Conservation (phyloP, 2,113 vertebrate genomes). For the Nesoenas mayeri region DNA sequence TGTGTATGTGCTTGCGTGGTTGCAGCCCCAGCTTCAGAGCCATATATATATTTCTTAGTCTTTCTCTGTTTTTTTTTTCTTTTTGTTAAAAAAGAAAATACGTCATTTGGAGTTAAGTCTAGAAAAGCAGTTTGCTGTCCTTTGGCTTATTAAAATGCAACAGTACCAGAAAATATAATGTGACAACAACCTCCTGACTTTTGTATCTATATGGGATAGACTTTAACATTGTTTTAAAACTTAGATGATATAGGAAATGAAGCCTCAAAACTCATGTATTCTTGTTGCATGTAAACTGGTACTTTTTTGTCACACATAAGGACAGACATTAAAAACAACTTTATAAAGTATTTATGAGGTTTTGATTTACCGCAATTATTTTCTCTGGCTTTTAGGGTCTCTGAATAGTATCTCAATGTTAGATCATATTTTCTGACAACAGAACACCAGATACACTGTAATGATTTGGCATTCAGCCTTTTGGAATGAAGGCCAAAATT, state of each 20-base stretch:
- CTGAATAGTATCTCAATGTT: slow-evolving; percentile 67
- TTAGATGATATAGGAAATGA: slow-evolving; percentile 35
- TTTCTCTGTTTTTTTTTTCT: not conserved
- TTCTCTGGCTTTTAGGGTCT: slow-evolving; percentile 60
- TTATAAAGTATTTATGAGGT: slow-evolving; percentile 70
- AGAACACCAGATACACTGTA: slow-evolving; percentile 72
- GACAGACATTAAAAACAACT: slow-evolving; percentile 60
- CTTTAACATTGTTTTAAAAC: slow-evolving; percentile 52
- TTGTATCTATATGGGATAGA: slow-evolving; percentile 15
- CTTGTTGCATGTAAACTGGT: slow-evolving; percentile 43
- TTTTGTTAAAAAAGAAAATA: not conserved
- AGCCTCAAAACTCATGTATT: slow-evolving; percentile 38
- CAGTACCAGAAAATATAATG: slow-evolving; percentile 58
- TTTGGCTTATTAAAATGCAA: slow-evolving; percentile 49
- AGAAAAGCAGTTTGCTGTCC: slow-evolving; percentile 6
- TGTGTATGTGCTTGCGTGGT: not conserved
- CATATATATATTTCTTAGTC: not conserved
- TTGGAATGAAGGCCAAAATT: slow-evolving; percentile 60
- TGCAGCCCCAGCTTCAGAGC: not conserved
- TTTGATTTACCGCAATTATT: slow-evolving; percentile 68
- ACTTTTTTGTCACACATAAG: slow-evolving; percentile 65
- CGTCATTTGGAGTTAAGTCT: not conserved
- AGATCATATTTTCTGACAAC: slow-evolving; percentile 74
- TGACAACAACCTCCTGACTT: slow-evolving; percentile 48
- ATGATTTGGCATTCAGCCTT: slow-evolving; percentile 67